Evolutionary conservation across 2,888 invertebrate species (phyloP).

Genomic region (Sarcophaga subvicina): DNA sequence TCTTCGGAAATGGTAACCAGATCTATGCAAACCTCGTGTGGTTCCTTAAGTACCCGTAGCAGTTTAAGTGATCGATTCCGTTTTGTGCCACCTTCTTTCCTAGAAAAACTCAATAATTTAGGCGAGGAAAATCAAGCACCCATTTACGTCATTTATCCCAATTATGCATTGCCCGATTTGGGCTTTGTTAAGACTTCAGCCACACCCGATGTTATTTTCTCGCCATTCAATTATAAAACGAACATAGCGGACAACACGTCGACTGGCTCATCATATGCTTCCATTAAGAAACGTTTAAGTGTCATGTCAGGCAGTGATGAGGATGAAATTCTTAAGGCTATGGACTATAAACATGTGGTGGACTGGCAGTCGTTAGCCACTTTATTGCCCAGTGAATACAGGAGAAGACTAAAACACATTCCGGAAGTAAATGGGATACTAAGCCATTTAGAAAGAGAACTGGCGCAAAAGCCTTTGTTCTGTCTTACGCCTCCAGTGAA

Average conservation of each 20-base stretch:
- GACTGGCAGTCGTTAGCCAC: constrained; percentile 97
- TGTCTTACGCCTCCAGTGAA: constrained; percentile 84
- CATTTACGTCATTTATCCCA: constrained; percentile 94
- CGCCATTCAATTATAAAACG: constrained; percentile 83
- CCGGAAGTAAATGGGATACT: constrained; percentile 86
- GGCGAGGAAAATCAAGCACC: constrained; percentile 87
- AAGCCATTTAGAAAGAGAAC: constrained; percentile 81
- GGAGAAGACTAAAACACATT: constrained; percentile 88
- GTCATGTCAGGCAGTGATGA: constrained; percentile 83
- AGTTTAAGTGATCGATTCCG: constrained; percentile 83
- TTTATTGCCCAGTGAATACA: constrained; percentile 92
- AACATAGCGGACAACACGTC: constrained; percentile 83
- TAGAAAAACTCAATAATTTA: constrained; percentile 86
- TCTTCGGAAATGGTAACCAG: constrained; percentile 84
- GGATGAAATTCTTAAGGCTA: constrained; percentile 90
- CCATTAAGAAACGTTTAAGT: constrained; percentile 74
- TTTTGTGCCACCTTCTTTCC: constrained; percentile 87
- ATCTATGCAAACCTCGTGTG: constrained; percentile 87
- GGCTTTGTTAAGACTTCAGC: constrained; percentile 87
- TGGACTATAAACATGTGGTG: constrained; percentile 91
- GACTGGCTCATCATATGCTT: constrained; percentile 68
- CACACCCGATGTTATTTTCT: constrained; percentile 86
- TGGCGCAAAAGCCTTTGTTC: constrained; percentile 84
- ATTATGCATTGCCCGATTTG: constrained; percentile 94
- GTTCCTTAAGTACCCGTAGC: constrained; percentile 77